Evolutionary conservation across 2,113 vertebrate species (phyloP).

Genomic region (Ictidomys tridecemlineatus): DNA sequence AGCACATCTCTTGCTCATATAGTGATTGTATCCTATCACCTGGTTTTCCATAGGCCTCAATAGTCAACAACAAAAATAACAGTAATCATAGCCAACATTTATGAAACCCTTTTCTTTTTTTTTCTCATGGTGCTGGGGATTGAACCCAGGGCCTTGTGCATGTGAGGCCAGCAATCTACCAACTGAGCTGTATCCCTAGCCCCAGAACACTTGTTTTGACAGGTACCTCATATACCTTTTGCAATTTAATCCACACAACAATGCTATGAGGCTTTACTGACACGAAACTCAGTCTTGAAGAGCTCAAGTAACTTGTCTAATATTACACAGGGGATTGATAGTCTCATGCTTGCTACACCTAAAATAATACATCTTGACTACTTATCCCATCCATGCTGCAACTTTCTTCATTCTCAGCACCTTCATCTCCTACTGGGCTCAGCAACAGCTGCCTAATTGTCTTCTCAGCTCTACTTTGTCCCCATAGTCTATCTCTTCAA

Average conservation of each 20-base stretch:
- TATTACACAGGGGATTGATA: not conserved
- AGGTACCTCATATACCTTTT: not conserved
- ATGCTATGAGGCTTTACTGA: not conserved
- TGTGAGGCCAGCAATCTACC: too few species aligned
- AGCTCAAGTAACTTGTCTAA: not conserved
- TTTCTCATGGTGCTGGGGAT: not conserved
- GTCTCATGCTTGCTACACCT: not conserved
- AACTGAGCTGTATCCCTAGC: too few species aligned
- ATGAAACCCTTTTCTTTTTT: not conserved
- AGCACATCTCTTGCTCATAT: too few species aligned
- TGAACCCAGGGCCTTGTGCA: too few species aligned
- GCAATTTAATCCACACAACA: not conserved
- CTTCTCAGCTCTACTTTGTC: not conserved
- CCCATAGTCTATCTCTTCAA: rapidly evolving
- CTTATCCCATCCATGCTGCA: not conserved
- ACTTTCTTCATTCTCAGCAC: not conserved
- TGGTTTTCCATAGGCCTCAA: not conserved
- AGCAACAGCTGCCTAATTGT: not conserved
- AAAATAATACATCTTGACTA: not conserved
- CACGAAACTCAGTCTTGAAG: not conserved
- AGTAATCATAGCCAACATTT: not conserved
- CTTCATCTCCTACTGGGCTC: not conserved
- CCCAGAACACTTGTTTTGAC: not conserved
- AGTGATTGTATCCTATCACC: not conserved
- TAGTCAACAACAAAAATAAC: not conserved